Base-by-base conservation (phyloP, 2,888 invertebrate species). In the Leptopilina drosophilae region DNA sequence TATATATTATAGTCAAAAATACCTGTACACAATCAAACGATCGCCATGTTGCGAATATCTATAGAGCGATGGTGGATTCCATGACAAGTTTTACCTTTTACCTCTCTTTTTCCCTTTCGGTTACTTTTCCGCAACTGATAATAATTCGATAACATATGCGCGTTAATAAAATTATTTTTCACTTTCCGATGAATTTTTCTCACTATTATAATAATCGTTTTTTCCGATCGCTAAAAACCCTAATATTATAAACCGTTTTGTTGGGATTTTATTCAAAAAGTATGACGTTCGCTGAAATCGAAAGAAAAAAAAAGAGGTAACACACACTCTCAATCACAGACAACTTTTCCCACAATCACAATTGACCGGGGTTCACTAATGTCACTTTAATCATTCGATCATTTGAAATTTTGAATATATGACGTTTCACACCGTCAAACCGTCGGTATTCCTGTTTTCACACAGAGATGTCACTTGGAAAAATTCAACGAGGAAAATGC, bases 31-130 rank as follows among this genome's bases (percentile, higher is more conserved):
- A 75, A 75, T 76, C 75, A 65, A 49, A 76, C 78, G 64, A 53
- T 76, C 78, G 78, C 78, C 78, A 78, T 78, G 76, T 75, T 78
- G 78, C 62, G 75, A 64, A 64, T 65, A 64, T 76, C 76, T 76
- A 76, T 65, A 78, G 65, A 65, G 73, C 64, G 75, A 49, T 73
- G 75, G 75, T 76, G 76, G 76, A 64, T 49, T 49, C 46, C 49
- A 64, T 73, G 73, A 56, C 73, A 73, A 56, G 49, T 73, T 73
- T 73, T 33, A 12, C 26, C 26, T 73, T 73, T 73, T 33, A 12
- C 26, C 26, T 67, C 49, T 49, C 9, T 49, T 49, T 49, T 42
- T 46, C 53, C 14, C 53, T 14, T 53, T 73, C 8, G 33, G 33
- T 33, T 56, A 56, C 12, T n/a, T 73, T 56, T 33, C 42, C 42